Percentiles rank a stretch among this genome's conserved stretches.
These are phyloP conservation scores for Ephialtes manifestator DNA, from an alignment of 2,888 invertebrate genomes.

Conservation along the genomic window DNA sequence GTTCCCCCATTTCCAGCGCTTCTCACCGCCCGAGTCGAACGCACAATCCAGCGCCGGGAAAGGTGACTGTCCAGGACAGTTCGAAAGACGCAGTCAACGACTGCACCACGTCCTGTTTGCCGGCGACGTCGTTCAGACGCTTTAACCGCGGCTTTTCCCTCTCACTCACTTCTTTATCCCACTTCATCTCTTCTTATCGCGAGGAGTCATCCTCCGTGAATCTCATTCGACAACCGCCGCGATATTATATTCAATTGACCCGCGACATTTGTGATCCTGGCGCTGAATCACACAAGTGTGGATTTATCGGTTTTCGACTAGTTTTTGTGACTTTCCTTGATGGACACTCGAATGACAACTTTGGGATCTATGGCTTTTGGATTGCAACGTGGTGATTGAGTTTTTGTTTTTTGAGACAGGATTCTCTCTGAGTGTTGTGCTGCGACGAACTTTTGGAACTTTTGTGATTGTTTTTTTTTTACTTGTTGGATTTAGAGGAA, in stretches of 20 bases:
- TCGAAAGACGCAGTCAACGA: constrained; percentile 84
- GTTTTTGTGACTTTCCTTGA: constrained; percentile 35
- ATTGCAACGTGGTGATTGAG: constrained; percentile 10
- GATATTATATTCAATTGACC: neutral
- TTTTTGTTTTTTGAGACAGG: neutral
- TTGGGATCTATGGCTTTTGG: neutral
- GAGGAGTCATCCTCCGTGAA: neutral
- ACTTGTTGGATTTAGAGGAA: neutral
- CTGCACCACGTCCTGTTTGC: constrained; percentile 81
- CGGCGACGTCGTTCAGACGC: constrained; percentile 53
- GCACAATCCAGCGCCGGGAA: constrained; percentile 64
- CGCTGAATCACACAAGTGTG: neutral
- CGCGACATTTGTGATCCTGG: neutral
- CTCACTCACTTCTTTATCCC: constrained; percentile 24
- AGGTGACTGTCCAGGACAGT: constrained; percentile 84
- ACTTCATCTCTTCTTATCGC: neutral
- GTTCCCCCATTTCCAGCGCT: constrained; percentile 62
- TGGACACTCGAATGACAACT: neutral
- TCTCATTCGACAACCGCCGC: neutral
- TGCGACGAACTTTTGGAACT: neutral
- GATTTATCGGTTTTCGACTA: constrained; percentile 10
- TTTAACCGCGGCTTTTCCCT: constrained; percentile 46
- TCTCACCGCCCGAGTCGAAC: constrained; percentile 61
- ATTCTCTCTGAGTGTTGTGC: neutral
- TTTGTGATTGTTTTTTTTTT: constrained; percentile 7